Conservation (phyloP, 2,113 vertebrate species). For the Uria aalge region DNA sequence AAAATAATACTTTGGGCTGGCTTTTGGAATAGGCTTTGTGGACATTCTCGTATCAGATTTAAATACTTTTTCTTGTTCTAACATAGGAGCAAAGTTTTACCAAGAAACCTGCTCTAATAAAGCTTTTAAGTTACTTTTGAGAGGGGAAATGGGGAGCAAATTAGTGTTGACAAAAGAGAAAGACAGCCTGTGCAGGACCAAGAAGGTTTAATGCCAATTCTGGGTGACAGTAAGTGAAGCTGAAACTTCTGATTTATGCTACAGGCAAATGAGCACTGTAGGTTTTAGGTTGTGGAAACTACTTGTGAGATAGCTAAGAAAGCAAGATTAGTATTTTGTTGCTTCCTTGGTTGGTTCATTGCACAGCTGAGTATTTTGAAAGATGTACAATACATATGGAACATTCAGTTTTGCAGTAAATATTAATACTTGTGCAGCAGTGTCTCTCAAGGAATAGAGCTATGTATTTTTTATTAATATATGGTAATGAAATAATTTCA, state of each 20-base stretch:
- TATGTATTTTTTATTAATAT: background rate
- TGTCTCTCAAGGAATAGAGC: background rate
- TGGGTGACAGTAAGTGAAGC: background rate
- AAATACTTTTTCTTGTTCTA: background rate
- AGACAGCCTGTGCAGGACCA: background rate
- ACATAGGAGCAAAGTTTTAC: background rate
- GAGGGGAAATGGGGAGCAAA: background rate
- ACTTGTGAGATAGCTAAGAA: background rate
- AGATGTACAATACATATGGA: background rate
- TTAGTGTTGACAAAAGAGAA: background rate
- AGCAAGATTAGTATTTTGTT: background rate
- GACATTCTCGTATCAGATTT: background rate
- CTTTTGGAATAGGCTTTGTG: background rate
- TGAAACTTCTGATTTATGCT: background rate
- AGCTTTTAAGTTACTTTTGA: background rate
- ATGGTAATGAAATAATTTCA: background rate
- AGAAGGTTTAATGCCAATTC: background rate
- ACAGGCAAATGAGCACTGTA: background rate
- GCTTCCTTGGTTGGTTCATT: background rate
- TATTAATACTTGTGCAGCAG: background rate
- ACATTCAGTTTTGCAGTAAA: background rate
- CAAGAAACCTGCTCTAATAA: background rate
- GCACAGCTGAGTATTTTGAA: background rate
- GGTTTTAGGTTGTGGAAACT: background rate
- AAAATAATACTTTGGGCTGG: background rate